Conservation (phyloP, 2,797 vertebrate genomes). For the Gouania willdenowi region DNA sequence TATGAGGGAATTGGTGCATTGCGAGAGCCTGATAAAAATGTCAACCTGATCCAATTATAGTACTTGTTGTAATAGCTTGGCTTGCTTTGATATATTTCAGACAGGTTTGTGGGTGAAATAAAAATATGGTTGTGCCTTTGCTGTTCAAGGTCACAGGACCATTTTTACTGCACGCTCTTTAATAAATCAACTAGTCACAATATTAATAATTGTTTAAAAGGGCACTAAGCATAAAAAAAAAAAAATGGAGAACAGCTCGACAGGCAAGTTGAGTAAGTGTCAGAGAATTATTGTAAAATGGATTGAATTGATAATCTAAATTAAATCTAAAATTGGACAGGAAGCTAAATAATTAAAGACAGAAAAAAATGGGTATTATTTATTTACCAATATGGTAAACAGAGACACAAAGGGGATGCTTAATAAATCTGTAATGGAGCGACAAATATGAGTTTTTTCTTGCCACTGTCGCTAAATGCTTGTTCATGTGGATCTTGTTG, state of each 20-base stretch:
- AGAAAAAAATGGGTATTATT: no score
- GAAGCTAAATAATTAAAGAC: no score
- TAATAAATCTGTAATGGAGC: no score
- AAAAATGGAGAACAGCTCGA: background rate
- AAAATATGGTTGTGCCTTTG: background rate
- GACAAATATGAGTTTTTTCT: no score
- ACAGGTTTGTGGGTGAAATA: conserved; percentile 38
- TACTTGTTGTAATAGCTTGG: conserved; percentile 69
- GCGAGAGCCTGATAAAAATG: conserved; percentile 72
- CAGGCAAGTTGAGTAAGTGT: no score
- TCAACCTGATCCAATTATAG: conserved; percentile 74
- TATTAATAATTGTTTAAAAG: background rate
- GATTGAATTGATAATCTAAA: no score
- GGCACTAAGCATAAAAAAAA: conserved; percentile 1
- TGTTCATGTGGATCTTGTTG: no score
- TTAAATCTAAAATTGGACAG: no score
- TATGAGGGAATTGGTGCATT: conserved; percentile 71
- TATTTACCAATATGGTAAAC: no score
- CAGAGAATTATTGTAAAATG: background rate
- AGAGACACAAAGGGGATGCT: no score
- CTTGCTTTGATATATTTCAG: conserved; percentile 50
- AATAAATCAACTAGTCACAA: conserved; percentile 5
- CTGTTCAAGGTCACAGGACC: conserved; percentile 41
- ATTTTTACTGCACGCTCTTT: conserved; percentile 17
- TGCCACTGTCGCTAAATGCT: no score